A percentile compares a stretch with the other conserved stretches of the same genome.
phyloP scores from a whole-genome alignment of 2,888 invertebrate species.

The Anticlea derivata region DNA sequence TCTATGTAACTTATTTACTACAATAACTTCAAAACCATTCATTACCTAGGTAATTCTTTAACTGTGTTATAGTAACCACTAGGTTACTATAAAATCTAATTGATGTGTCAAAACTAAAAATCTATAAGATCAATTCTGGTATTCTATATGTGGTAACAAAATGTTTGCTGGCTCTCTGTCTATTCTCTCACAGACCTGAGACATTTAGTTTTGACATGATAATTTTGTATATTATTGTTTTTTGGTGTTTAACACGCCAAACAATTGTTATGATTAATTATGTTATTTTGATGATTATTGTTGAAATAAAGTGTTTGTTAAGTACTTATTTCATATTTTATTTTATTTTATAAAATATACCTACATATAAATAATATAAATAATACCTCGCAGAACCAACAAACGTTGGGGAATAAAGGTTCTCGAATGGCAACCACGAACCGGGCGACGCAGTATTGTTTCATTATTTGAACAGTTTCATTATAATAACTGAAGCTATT shows the following conservation, averaged over 20 bases:
- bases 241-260: conserved; percentile 52
- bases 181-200: neutral
- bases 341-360: conserved; percentile 18
- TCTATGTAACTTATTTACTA: no score
- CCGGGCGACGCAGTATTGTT: no score
- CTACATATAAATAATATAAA: no score
- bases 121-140: neutral
- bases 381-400: no score
- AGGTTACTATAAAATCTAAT: neutral
- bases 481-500: neutral
- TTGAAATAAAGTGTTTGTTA: conserved; percentile 80
- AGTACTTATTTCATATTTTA: conserved; percentile 61
- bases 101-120: conserved; percentile 14
- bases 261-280: conserved; percentile 55
- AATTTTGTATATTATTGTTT: conserved; percentile 29
- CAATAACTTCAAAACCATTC: neutral
- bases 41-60: conserved; percentile 1
- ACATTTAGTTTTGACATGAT: no score
- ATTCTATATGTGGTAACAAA: neutral
- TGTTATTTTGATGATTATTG: conserved; percentile 77
- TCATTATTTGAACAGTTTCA: no score
- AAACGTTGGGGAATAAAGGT: no score
- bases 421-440: no score
- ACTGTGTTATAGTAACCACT: neutral
- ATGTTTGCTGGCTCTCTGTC: neutral